Percentiles rank a stretch among this genome's conserved stretches.
These are phyloP conservation scores for Heliconius ismenius DNA, from an alignment of 2,888 invertebrate species.

Conservation along the genomic window DNA sequence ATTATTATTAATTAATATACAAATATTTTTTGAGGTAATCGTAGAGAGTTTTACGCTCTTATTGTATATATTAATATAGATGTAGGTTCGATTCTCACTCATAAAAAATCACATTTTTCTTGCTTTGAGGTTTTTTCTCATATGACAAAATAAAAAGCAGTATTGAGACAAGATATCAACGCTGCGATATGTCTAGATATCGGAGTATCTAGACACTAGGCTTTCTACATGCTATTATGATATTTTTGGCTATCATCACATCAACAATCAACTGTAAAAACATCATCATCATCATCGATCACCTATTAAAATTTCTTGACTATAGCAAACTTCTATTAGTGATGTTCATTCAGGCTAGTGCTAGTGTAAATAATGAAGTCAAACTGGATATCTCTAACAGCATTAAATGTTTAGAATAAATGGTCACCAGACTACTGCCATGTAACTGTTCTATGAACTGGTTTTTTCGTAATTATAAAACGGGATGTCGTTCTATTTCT, in stretches of 20 bases:
- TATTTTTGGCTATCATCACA: not conserved
- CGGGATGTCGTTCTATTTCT: conserved; percentile 22
- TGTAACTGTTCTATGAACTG: conserved; percentile 31
- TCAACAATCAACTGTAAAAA: not conserved
- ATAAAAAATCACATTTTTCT: too few species aligned
- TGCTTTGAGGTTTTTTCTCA: too few species aligned
- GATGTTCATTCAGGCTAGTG: not conserved
- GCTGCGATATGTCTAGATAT: not conserved
- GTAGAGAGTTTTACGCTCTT: not conserved
- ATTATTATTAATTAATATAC: too few species aligned
- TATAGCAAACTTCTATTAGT: not conserved
- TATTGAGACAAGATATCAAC: too few species aligned
- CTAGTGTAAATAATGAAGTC: conserved; percentile 12
- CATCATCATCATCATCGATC: not conserved
- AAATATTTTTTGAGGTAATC: too few species aligned
- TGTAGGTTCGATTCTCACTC: not conserved
- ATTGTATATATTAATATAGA: not conserved
- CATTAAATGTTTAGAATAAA: conserved; percentile 25
- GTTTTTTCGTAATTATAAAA: conserved; percentile 27
- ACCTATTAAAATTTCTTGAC: not conserved
- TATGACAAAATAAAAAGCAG: too few species aligned
- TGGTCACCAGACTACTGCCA: conserved; percentile 23
- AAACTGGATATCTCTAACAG: conserved; percentile 30
- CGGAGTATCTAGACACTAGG: not conserved
- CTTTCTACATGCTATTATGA: not conserved